A percentile compares a stretch with the other conserved stretches of the same genome.
phyloP scores from a whole-genome alignment of 2,888 invertebrate genomes.

The Resseliella maxima region DNA sequence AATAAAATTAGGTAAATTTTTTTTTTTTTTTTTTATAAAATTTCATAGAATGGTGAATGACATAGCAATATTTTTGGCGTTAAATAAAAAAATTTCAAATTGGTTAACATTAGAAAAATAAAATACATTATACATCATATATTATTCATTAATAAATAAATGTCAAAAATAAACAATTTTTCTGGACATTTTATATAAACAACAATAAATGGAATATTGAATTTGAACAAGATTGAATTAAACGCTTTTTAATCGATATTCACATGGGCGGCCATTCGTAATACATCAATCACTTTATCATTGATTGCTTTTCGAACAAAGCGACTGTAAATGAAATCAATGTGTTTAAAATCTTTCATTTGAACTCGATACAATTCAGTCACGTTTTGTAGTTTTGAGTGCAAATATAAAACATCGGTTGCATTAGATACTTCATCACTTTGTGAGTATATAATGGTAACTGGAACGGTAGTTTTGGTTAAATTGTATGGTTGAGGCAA shows the following conservation, averaged over 20 bases:
- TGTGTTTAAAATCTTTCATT: conserved; percentile 72
- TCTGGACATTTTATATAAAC: background rate
- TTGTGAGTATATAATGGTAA: conserved; percentile 74
- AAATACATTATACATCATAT: no score
- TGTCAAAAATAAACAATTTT: background rate
- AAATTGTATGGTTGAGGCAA: conserved; percentile 73
- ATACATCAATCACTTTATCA: background rate
- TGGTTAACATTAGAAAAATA: no score
- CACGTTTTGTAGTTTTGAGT: conserved; percentile 63
- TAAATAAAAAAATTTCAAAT: no score
- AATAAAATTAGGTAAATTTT: no score
- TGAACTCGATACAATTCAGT: conserved; percentile 69
- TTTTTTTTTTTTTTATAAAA: no score
- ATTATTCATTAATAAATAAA: no score
- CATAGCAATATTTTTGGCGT: no score
- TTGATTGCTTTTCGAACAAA: conserved; percentile 7
- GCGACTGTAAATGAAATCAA: conserved; percentile 73
- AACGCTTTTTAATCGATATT: background rate
- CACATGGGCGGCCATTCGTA: background rate
- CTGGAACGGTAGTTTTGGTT: conserved; percentile 71
- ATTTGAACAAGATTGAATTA: background rate
- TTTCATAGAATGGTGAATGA: no score
- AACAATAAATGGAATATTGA: background rate
- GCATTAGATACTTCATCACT: conserved; percentile 74
- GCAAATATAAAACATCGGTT: conserved; percentile 56